These are phyloP conservation scores for Euphysa ruthae DNA, from an alignment of 30 jellyfish, hydroid and myxozoan genomes.

Conservation along the genomic window DNA sequence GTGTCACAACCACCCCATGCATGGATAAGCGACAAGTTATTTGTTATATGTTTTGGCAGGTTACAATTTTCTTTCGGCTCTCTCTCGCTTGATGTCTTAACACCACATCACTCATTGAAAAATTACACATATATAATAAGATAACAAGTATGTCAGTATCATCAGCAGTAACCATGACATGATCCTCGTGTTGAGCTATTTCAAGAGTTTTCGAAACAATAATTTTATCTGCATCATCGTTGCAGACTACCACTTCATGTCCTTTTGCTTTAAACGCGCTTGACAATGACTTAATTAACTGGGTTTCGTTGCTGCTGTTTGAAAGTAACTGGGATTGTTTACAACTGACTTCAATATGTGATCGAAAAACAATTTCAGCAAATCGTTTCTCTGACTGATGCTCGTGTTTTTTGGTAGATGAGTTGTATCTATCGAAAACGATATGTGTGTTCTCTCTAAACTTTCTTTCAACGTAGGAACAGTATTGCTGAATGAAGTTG, in stretches of 20 bases:
- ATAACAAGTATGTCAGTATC: slow-evolving; percentile 14
- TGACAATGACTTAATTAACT: neutral
- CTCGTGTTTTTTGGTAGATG: too few relatives aligned
- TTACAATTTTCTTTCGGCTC: too few relatives aligned
- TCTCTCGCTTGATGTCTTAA: neutral
- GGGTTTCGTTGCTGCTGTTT: neutral
- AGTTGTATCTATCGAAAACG: too few relatives aligned
- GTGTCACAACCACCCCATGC: slow-evolving; percentile 28
- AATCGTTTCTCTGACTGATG: too few relatives aligned
- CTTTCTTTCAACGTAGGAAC: neutral
- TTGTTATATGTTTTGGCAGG: neutral
- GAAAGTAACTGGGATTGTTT: too few relatives aligned
- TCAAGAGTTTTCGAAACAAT: neutral
- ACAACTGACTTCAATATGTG: too few relatives aligned
- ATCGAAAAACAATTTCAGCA: too few relatives aligned
- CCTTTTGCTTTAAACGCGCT: neutral
- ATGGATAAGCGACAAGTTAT: neutral
- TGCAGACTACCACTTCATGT: neutral
- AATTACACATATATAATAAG: neutral
- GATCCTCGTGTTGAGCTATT: neutral
- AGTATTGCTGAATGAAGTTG: too few relatives aligned
- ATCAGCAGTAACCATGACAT: slow-evolving; percentile 4
- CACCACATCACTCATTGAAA: neutral
- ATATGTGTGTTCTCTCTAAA: neutral
- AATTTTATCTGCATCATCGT: slow-evolving; percentile 10